These are phyloP conservation scores for Ictidomys tridecemlineatus DNA, from an alignment of 2,113 vertebrate species.

Conservation along the genomic window DNA sequence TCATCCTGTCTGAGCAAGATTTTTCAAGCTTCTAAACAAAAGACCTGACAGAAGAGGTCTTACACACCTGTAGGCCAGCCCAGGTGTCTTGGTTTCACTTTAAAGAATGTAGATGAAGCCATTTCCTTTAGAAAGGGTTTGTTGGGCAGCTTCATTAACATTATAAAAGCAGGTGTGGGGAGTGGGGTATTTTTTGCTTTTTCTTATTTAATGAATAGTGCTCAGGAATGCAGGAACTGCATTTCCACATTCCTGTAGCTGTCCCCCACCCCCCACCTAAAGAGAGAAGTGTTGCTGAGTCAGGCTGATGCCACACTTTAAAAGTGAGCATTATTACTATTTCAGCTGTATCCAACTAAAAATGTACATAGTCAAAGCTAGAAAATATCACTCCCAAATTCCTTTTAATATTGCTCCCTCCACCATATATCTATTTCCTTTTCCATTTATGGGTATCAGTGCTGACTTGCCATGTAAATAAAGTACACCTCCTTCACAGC, in stretches of 20 bases:
- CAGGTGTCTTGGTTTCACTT: background rate
- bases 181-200: background rate
- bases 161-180: background rate
- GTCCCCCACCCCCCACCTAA: background rate
- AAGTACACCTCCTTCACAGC: background rate
- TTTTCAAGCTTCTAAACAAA: conserved; percentile 33
- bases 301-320: background rate
- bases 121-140: background rate
- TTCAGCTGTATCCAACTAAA: conserved; percentile 10
- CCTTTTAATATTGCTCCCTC: background rate
- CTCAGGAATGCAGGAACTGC: conserved; percentile 51
- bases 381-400: conserved; percentile 13
- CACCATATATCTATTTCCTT: conserved; percentile 9
- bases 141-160: conserved; percentile 35
- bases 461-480: background rate
- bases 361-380: background rate
- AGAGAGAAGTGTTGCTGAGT: background rate
- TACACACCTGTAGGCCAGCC: conserved; percentile 38
- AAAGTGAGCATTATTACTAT: conserved; percentile 39
- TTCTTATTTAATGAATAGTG: conserved; percentile 42
- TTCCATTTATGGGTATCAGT: background rate
- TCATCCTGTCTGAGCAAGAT: background rate
- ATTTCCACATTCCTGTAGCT: conserved; percentile 15
- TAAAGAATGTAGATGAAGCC: background rate
- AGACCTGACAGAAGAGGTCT: background rate